Conservation (phyloP, 1,140 invertebrate genomes). For the Hycleus phaleratus region DNA sequence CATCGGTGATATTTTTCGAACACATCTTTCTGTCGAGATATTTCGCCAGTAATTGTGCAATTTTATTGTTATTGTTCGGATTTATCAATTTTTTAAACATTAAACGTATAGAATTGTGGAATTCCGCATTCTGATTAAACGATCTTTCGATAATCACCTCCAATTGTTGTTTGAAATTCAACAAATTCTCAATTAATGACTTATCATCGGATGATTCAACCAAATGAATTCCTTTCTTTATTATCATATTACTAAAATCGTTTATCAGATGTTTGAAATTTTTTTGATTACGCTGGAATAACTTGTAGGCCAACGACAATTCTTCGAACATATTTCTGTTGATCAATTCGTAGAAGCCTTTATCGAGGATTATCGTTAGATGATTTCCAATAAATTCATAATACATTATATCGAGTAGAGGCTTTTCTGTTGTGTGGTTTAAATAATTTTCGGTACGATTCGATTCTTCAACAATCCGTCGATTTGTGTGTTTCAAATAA, state of each 20-base stretch:
- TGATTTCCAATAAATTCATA: slow-evolving; percentile 87
- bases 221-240: slow-evolving; percentile 88
- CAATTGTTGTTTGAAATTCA: slow-evolving; percentile 96
- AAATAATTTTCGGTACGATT: slow-evolving; percentile 86
- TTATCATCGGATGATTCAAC: slow-evolving; percentile 94
- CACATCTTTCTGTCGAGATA: slow-evolving; percentile 47
- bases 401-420: slow-evolving; percentile 82
- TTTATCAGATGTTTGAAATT: slow-evolving; percentile 78
- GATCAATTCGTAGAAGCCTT: slow-evolving; percentile 82
- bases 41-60: slow-evolving; percentile 91
- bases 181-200: slow-evolving; percentile 89
- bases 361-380: slow-evolving; percentile 77
- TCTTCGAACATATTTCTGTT: slow-evolving; percentile 81
- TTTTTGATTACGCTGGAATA: slow-evolving; percentile 82
- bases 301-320: slow-evolving; percentile 76
- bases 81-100: slow-evolving; percentile 97
- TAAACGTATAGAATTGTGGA: slow-evolving; percentile 87
- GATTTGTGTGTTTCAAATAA: slow-evolving; percentile 89
- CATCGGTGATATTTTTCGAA: slow-evolving; percentile 97
- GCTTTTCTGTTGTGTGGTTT: slow-evolving; percentile 82
- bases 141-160: slow-evolving; percentile 85
- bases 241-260: slow-evolving; percentile 88
- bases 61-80: slow-evolving; percentile 84
- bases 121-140: slow-evolving; percentile 89
- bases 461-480: slow-evolving; percentile 83